Percentiles rank a stretch among this genome's conserved stretches.
phyloP scores from a whole-genome alignment of 2,113 vertebrate species.

The Rhizomys pruinosus region DNA sequence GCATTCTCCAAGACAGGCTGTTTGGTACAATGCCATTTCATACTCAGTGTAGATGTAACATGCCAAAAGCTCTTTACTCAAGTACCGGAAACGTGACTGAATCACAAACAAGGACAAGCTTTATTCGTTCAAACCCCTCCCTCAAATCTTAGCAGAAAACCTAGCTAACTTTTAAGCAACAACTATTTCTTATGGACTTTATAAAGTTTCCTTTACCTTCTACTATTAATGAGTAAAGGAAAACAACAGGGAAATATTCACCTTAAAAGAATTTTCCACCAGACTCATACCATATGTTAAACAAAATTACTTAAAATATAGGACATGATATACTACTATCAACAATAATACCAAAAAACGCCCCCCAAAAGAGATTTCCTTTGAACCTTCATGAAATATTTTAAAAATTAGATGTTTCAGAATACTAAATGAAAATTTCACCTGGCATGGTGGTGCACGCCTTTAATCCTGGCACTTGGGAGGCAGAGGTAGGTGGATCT shows the following conservation, averaged over 20 bases:
- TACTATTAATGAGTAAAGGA: conserved; percentile 72
- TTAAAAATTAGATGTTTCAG: too few species aligned
- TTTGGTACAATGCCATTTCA: conserved; percentile 20
- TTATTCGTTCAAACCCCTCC: neutral
- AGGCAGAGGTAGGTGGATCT: neutral
- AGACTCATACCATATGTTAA: conserved; percentile 72
- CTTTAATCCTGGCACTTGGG: too few species aligned
- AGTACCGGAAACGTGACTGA: conserved; percentile 77
- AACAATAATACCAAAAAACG: neutral
- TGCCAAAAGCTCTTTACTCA: conserved; percentile 73
- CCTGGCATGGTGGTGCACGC: too few species aligned
- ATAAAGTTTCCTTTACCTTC: conserved; percentile 71
- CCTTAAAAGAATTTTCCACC: conserved; percentile 78
- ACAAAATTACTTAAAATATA: conserved; percentile 77
- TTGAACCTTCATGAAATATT: neutral
- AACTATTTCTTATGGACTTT: neutral
- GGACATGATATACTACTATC: conserved; percentile 32
- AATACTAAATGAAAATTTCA: neutral
- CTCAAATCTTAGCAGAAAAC: neutral
- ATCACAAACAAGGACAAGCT: conserved; percentile 36
- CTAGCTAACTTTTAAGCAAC: neutral
- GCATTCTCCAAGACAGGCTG: conserved; percentile 61
- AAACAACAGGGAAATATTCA: conserved; percentile 57
- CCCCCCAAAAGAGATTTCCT: neutral
- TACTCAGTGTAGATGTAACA: neutral